Base-by-base conservation (phyloP, 2,113 vertebrate genomes). In the Planiliza haematocheilus region DNA sequence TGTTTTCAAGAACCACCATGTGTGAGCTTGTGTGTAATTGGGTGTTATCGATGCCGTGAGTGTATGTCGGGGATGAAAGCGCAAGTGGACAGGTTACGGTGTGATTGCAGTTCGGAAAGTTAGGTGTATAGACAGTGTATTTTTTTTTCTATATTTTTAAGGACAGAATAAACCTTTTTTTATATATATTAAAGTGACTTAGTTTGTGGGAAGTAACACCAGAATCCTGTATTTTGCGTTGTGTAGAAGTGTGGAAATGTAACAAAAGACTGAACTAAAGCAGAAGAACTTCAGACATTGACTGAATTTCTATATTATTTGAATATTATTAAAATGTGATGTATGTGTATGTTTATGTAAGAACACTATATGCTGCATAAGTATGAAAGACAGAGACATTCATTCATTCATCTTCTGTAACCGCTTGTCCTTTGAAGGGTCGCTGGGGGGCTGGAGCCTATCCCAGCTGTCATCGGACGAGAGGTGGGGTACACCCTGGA, bases 21-120 rank as follows among this genome's bases (percentile, higher is more conserved):
- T 90, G 91, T 88, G 87, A 92, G 88, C 79, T 71, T 83, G 80
- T 89, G 92, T 92, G 91, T 93, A 93, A 94, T 94, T 92, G 92
- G 86, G 86, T 93, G 93, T 94, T 93, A 94, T 94, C 91, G 91
- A 93, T 93, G 91, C 84, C 86, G 86, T 79, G 86, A 89, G 82
- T 86, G 91, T 89, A 79, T 87, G 88, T 88, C 57, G 34, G 62
- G 85, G 77, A 81, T 88, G 81, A 89, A 84, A 81, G 77, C 76
- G 86, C 34, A 55, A 86, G 72, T 58, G 84, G 84, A 81, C 76
- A 87, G 76, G 79, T 88, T 77, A 88, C 78, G 62, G 77, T 75
- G 66, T 84, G 82, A 83, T 63, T 56, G 77, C 67, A 50, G 76
- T 52, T 69, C 77, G 55, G 42, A 81, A 79, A 77, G 56, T 58